Percentiles rank a stretch among this genome's conserved stretches.
Conservation (phyloP, 2,888 invertebrate species). For the Cryptocephalus moraei region DNA sequence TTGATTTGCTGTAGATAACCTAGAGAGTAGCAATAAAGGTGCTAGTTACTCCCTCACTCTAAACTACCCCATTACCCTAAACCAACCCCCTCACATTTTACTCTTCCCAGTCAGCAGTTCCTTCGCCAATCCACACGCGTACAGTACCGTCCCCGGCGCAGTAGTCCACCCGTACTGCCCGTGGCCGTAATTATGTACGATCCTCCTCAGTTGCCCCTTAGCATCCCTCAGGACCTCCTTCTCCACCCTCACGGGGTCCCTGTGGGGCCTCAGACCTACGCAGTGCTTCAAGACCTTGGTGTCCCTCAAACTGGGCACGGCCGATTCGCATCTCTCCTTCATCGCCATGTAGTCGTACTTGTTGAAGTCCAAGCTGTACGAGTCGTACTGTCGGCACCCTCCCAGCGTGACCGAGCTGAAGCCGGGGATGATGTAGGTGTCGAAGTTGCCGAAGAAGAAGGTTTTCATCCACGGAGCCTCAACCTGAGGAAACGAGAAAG, state of each 20-base stretch:
- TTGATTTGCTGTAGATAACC: no score
- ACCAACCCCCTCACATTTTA: slow-evolving; percentile 25
- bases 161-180: slow-evolving; percentile 88
- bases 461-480: slow-evolving; percentile 84
- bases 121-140: slow-evolving; percentile 60
- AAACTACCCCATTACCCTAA: no score
- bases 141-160: slow-evolving; percentile 75
- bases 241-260: slow-evolving; percentile 64
- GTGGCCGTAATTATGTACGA: slow-evolving; percentile 93
- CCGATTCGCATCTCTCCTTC: slow-evolving; percentile 61
- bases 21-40: no score
- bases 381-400: slow-evolving; percentile 75
- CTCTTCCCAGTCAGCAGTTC: slow-evolving; percentile 40
- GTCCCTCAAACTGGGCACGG: slow-evolving; percentile 61
- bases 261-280: slow-evolving; percentile 77
- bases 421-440: slow-evolving; percentile 78
- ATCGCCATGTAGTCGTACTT: slow-evolving; percentile 67
- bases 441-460: slow-evolving; percentile 77
- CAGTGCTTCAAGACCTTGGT: slow-evolving; percentile 51
- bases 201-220: slow-evolving; percentile 43
- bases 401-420: slow-evolving; percentile 69
- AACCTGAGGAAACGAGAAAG: slow-evolving; percentile 39
- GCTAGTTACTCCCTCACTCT: no score
- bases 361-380: slow-evolving; percentile 56
- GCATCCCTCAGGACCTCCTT: slow-evolving; percentile 42